Evolutionary conservation across 2,113 vertebrate species (phyloP), one percentile per base, ranked within the genome.

Genomic region (Pelvicachromis taeniatus): DNA sequence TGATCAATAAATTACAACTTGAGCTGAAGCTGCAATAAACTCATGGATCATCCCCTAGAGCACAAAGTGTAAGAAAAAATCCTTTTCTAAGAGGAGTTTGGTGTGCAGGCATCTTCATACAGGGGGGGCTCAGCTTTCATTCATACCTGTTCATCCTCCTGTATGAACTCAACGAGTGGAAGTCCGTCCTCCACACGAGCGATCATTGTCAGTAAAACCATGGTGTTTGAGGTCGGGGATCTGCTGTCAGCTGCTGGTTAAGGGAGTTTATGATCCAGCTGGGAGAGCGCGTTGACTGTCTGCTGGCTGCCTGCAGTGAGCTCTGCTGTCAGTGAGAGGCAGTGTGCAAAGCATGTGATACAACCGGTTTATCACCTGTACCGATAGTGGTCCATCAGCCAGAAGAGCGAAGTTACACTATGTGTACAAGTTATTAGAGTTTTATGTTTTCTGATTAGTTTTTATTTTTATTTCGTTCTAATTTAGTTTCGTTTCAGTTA

Each of bases 181-280:
- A 99, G 96, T 54, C 98, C 98, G 79, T 99, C 98, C 77, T 96
- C 95, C 88, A 99, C 95, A 1, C 98, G 97, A 21, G 97, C 97
- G 88, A 99, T 97, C 95, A 98, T 96, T 0, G 98, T 99, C 0
- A 99, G 95, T 54, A 97, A 87, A 93, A 97, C 97, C 98, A 99
- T 99, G 1, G 16, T 11, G 52, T 5, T 4, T 38, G 2, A 38
- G 3, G 21, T 53, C 45, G 4, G 4, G 2, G 3, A 16, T 26
- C 65, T 45, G 40, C 81, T n/a, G 9, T 80, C 45, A 2, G 2
- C 26, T 59, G 29, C 40, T 48, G 2, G 12, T 8, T 33, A 63
- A 19, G 59, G 33, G 59, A 38, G 0, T 63, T 63, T 63, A 63
- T 38, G 38, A 63, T 38, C 10, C 59, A 21, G 6, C 1, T 0